Base-by-base conservation (phyloP, 2,888 invertebrate genomes). In the Aplocera efformata region DNA sequence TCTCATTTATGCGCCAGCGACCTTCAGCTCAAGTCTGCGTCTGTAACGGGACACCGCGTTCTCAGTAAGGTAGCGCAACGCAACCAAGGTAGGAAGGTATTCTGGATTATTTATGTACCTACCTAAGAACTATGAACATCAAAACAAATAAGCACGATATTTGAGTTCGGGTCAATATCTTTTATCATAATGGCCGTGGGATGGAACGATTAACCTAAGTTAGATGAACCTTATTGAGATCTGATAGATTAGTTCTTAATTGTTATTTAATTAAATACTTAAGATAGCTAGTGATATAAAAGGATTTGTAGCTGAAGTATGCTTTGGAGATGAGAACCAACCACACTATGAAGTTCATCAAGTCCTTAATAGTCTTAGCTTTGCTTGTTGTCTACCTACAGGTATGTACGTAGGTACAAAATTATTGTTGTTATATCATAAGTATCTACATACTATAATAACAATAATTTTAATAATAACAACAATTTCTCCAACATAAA, bases 241-340 rank as follows among this genome's bases (percentile, higher is more conserved):
- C 9, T 28, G 32, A 31, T 33, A 41, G 41, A 42, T 45, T 37
- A 36, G 8, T 31, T 29, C 7, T 44, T 51, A 47, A 51, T 49
- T 32, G 52, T 22, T 50, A 9, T 43, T 55, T 50, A 39, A 52
- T 50, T 34, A 35, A 43, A 49, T 36, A 45, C 38, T 42, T 32
- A 28, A 48, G 42, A 52, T 50, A 39, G 42, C 36, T 29, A 24
- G 11, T 23, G 23, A 22, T 54, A 51, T 54, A 54, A 36, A 50
- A 48, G 47, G 41, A 22, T 21, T 31, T 25, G 9, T 20, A 42
- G 17, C 38, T 31, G 23, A 30, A 27, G 27, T 36, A 46, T 44
- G 4, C 26, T 27, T 37, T 24, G 25, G 33, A 48, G 48, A 48
- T 24, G 32, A 27, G 28, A 38, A 6, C 26, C 9, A 41, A 11